Evolutionary conservation across 1,140 invertebrate genomes (phyloP).

Genomic region (Drosophila ercepeae): DNA sequence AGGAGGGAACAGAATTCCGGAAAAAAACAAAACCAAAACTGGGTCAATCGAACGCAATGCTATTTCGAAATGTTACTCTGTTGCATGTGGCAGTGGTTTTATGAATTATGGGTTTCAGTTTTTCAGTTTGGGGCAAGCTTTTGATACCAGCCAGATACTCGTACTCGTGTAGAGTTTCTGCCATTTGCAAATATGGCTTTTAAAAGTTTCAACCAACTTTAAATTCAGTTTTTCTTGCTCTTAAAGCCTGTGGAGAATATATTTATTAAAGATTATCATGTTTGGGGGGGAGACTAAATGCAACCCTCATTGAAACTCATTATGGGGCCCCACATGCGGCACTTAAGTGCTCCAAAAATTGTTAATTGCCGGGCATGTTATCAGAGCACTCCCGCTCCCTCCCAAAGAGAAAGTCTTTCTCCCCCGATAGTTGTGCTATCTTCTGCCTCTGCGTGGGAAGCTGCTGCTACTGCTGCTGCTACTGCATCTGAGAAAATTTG

Average conservation of each 20-base stretch:
- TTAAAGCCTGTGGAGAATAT: too few species aligned
- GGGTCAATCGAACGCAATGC: constrained; percentile 34
- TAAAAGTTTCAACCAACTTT: constrained; percentile 15
- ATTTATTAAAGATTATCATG: neutral
- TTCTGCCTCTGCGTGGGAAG: constrained; percentile 62
- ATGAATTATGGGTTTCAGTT: constrained; percentile 14
- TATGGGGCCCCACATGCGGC: constrained; percentile 40
- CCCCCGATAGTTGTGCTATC: constrained; percentile 1
- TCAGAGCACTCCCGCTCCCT: constrained; percentile 14
- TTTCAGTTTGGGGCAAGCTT: neutral
- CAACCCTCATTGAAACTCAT: constrained; percentile 31
- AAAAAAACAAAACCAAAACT: constrained; percentile 8
- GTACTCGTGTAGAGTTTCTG: too few species aligned
- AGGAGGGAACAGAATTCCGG: neutral
- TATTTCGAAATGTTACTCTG: constrained; percentile 3
- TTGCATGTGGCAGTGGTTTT: neutral
- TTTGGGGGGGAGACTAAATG: neutral
- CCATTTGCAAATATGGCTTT: too few species aligned
- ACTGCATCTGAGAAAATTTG: constrained; percentile 21
- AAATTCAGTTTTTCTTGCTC: neutral
- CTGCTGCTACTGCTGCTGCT: constrained; percentile 20
- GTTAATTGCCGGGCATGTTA: constrained; percentile 56
- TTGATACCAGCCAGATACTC: too few species aligned
- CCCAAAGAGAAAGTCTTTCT: constrained; percentile 26
- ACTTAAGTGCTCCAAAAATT: constrained; percentile 54